Percentiles rank a stretch among this genome's conserved stretches.
These are phyloP conservation scores for Zaprionus obscuricornis DNA, from an alignment of 2,888 invertebrate species.

Conservation along the genomic window DNA sequence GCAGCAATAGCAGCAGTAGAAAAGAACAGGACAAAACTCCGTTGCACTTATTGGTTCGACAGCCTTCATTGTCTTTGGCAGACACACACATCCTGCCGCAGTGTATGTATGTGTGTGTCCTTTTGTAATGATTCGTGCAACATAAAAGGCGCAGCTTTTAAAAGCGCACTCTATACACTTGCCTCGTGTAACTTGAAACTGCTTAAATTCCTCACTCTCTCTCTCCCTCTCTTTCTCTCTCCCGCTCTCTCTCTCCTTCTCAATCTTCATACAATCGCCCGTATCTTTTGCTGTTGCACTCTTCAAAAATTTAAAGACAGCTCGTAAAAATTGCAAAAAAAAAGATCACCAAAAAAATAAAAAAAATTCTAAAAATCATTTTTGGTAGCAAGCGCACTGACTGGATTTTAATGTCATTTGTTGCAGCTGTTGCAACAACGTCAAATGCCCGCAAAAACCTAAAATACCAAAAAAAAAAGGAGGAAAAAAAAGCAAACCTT, in stretches of 20 bases:
- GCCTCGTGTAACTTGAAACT: conserved; percentile 55
- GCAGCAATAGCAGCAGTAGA: conserved; percentile 3
- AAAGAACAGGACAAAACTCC: conserved; percentile 4
- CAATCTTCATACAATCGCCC: neutral
- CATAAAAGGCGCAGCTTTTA: conserved; percentile 62
- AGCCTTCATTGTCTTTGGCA: conserved; percentile 60
- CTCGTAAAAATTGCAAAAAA: conserved; percentile 32
- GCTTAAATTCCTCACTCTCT: too few relatives aligned
- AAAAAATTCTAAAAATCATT: conserved; percentile 46
- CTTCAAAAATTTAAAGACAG: conserved; percentile 27
- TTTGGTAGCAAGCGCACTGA: conserved; percentile 28
- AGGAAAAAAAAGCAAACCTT: too few relatives aligned
- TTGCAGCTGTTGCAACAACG: conserved; percentile 56
- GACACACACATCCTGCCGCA: conserved; percentile 40
- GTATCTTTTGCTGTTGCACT: neutral
- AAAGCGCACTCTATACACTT: conserved; percentile 54
- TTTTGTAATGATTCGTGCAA: conserved; percentile 60
- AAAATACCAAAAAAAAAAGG: conserved; percentile 14
- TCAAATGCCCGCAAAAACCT: conserved; percentile 40
- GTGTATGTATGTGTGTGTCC: conserved; percentile 26
- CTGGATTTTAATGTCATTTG: conserved; percentile 71
- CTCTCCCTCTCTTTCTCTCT: too few relatives aligned
- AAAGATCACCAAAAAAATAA: conserved; percentile 10
- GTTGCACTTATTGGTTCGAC: conserved; percentile 64
- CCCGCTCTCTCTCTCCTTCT: too few relatives aligned